Percentiles rank a stretch among this genome's conserved stretches.
Evolutionary conservation across 1,140 invertebrate genomes (phyloP).

Genomic region (Conus ventricosus): DNA sequence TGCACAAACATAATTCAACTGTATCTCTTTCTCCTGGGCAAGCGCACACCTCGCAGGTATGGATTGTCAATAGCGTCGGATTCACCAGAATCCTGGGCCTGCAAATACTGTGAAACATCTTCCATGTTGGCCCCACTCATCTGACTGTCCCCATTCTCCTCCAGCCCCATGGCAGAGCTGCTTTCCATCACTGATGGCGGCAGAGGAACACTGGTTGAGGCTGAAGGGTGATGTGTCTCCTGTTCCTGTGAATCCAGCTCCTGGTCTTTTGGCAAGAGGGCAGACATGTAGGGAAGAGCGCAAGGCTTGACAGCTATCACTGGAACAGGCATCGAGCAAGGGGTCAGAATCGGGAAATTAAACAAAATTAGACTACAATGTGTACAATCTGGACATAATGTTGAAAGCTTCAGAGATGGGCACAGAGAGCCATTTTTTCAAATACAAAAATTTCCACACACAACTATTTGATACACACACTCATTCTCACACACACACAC

Average conservation of each 20-base stretch:
- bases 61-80: conserved; percentile 86
- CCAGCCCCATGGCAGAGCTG: conserved; percentile 50
- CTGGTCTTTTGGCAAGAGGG: conserved; percentile 93
- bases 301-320: conserved; percentile 91
- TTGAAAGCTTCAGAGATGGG: too few species aligned
- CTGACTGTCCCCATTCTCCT: conserved; percentile 12
- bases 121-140: conserved; percentile 14
- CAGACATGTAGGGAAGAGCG: conserved; percentile 88
- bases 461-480: background rate
- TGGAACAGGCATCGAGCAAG: conserved; percentile 75
- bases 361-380: background rate
- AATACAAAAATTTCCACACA: background rate
- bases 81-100: conserved; percentile 51
- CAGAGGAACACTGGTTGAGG: background rate
- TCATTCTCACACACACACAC: too few species aligned
- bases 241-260: conserved; percentile 93
- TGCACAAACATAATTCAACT: background rate
- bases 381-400: background rate
- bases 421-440: background rate
- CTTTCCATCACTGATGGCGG: background rate
- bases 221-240: conserved; percentile 78
- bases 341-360: background rate
- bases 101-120: background rate
- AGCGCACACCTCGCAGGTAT: conserved; percentile 87
- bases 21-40: conserved; percentile 75